These are phyloP conservation scores for Salarias fasciatus DNA, from an alignment of 2,797 vertebrate genomes.

Conservation along the genomic window DNA sequence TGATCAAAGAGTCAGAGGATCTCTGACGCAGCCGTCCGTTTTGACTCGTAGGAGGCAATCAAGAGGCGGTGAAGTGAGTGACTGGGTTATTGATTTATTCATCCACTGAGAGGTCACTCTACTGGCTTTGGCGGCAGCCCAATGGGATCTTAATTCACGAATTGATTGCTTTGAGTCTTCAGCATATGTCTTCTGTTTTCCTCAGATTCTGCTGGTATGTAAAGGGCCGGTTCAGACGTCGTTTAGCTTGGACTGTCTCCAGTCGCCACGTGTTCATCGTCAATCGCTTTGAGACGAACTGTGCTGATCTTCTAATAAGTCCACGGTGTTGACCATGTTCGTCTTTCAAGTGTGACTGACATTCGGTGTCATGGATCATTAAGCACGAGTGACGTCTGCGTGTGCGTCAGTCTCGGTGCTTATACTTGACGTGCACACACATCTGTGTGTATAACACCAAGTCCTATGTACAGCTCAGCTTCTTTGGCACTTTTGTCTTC, in stretches of 20 bases:
- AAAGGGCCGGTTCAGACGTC: conserved; percentile 8
- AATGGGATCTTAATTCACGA: conserved; percentile 60
- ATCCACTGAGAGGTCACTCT: conserved; percentile 38
- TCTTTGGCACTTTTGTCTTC: background rate
- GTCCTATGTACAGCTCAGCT: conserved; percentile 6
- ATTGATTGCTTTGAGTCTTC: conserved; percentile 43
- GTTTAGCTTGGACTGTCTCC: background rate
- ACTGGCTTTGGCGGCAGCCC: conserved; percentile 35
- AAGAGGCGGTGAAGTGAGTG: conserved; percentile 53
- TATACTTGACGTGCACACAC: conserved; percentile 1
- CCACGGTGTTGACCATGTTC: background rate
- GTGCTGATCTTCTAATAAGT: conserved; percentile 6
- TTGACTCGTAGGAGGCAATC: conserved; percentile 54
- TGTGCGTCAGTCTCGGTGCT: conserved; percentile 17
- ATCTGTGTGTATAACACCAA: conserved; percentile 6
- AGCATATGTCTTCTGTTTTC: conserved; percentile 3
- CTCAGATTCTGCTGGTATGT: background rate
- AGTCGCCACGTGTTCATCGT: background rate
- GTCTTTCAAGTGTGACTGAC: conserved; percentile 5
- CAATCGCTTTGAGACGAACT: background rate
- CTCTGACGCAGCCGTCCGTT: conserved; percentile 35
- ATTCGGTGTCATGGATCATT: conserved; percentile 31
- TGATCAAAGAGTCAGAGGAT: background rate
- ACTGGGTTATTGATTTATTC: conserved; percentile 50
- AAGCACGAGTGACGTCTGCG: conserved; percentile 22